Evolutionary conservation across 2,888 invertebrate genomes (phyloP), one percentile per base, ranked within the genome.

Genomic region (Thereva nobilitata): DNA sequence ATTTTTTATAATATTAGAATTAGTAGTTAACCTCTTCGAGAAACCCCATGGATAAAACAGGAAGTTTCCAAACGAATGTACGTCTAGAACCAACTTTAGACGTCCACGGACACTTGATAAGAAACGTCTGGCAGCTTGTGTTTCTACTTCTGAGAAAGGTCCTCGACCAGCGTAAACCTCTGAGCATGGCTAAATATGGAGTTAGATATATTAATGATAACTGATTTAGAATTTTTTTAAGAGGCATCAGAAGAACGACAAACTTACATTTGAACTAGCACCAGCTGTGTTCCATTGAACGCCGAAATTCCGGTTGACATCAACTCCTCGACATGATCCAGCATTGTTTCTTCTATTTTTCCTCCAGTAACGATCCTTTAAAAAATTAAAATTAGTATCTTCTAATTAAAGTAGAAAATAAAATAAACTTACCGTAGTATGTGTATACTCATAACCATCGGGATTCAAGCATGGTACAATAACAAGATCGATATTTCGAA

Each of bases 231-330:
- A 23, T 47, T 37, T 42, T 49, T 8, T 23, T 67, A 42, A 53
- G 41, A 68, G 42, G 41, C 53, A 37, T 35, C 45, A 47, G 23
- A 35, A 38, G 41, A 54, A 23, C 23, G 23, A 23, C 23, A 23
- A 55, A 66, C 73, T 74, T 75, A 80, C 79, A 70, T 80, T 78
- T 71, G 76, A 78, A 68, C 89, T 68, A 79, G 82, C 75, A 83
- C 84, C 81, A 85, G 76, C 75, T 68, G 72, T 75, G 67, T 80
- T 87, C 90, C 91, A 92, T 71, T 84, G 81, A 74, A 86, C 86
- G 66, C 86, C 89, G 75, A 86, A 93, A 81, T 93, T 93, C 6
- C 92, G 83, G 79, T 92, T 92, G 6, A 86, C 86, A 72, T 93
- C 92, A 0, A 87, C 88, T 9, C 92, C 92, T 0, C 79, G 78